A percentile compares a stretch with the other conserved stretches of the same genome.
These are phyloP conservation scores for Gasterosteus nipponicus DNA, from an alignment of 2,113 vertebrate species.

Conservation along the genomic window DNA sequence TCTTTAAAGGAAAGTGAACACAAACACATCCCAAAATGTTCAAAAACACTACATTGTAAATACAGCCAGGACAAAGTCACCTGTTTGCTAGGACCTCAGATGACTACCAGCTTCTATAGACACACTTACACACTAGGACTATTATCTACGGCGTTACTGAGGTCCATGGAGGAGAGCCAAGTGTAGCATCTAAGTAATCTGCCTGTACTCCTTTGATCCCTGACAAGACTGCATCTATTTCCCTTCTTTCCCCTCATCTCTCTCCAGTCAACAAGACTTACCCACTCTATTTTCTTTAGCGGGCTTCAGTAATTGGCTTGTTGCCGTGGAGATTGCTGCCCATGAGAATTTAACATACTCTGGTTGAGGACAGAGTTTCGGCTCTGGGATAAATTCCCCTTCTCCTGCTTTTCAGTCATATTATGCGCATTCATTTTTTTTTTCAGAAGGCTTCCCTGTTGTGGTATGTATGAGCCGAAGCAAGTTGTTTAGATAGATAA, in stretches of 20 bases:
- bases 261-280: conserved; percentile 17
- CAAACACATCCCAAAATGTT: not conserved
- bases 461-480: conserved; percentile 37
- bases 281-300: conserved; percentile 20
- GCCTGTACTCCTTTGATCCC: conserved; percentile 1
- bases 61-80: not conserved
- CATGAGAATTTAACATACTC: conserved; percentile 45
- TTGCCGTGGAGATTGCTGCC: conserved; percentile 58
- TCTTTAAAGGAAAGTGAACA: not conserved
- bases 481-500: conserved; percentile 37
- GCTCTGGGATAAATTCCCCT: conserved; percentile 37
- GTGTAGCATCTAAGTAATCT: not conserved
- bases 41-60: not conserved
- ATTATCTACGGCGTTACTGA: conserved; percentile 9
- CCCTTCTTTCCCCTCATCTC: conserved; percentile 17
- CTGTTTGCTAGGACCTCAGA: not conserved
- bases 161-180: conserved; percentile 17
- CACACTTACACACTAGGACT: not conserved
- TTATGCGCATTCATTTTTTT: conserved; percentile 25
- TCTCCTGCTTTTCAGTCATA: conserved; percentile 29
- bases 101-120: not conserved
- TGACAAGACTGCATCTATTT: conserved; percentile 26
- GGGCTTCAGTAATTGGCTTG: conserved; percentile 52
- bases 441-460: conserved; percentile 32
- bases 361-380: conserved; percentile 37